Percentiles rank a stretch among this genome's conserved stretches.
Evolutionary conservation across 2,888 invertebrate genomes (phyloP).

Genomic region (Drosophila koepferae): DNA sequence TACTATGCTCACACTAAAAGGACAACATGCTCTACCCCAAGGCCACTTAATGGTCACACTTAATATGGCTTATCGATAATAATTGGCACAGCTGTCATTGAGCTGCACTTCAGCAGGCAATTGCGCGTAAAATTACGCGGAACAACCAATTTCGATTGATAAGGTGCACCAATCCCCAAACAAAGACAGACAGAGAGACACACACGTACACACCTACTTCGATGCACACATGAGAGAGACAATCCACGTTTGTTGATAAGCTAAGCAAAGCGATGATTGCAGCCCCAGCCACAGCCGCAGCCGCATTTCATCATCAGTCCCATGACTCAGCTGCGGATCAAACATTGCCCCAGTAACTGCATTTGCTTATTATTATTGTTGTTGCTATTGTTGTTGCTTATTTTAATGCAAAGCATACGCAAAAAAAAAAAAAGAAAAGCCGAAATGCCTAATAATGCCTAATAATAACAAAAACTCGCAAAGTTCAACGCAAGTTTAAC

Average conservation of each 20-base stretch:
- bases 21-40: background rate
- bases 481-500: constrained; percentile 46
- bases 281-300: background rate
- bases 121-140: constrained; percentile 38
- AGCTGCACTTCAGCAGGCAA: constrained; percentile 58
- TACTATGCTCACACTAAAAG: no score
- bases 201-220: background rate
- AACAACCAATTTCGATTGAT: constrained; percentile 28
- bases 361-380: constrained; percentile 2
- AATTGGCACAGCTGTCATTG: constrained; percentile 63
- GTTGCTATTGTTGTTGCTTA: constrained; percentile 43
- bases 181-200: constrained; percentile 13
- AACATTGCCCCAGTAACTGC: constrained; percentile 41
- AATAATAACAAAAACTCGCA: constrained; percentile 6
- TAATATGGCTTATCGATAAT: constrained; percentile 34
- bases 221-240: constrained; percentile 1
- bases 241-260: constrained; percentile 38
- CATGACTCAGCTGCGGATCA: constrained; percentile 47
- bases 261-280: constrained; percentile 13
- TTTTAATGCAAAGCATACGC: constrained; percentile 23
- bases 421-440: background rate
- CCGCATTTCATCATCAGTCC: background rate
- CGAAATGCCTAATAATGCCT: constrained; percentile 5
- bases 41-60: constrained; percentile 1
- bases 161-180: constrained; percentile 10